Conservation (phyloP, 2,888 invertebrate genomes). For the Sialis lutaria region DNA sequence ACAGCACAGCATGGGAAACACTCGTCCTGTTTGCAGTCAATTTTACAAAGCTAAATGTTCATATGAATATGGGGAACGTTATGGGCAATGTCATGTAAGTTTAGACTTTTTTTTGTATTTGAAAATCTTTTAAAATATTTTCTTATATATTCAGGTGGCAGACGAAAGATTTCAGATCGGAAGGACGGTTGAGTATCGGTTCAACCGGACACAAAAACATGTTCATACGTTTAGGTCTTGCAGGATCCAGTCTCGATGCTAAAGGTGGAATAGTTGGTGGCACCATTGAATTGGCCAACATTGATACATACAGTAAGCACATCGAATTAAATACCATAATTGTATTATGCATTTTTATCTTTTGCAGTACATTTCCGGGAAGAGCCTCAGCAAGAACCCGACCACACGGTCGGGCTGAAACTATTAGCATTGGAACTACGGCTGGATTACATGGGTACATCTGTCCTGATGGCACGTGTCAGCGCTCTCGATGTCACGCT, state of each 20-base stretch:
- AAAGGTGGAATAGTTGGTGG: conserved; percentile 97
- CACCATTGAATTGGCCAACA: conserved; percentile 75
- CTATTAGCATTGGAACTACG: conserved; percentile 76
- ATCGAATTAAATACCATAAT: not conserved
- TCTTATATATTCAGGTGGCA: conserved; percentile 50
- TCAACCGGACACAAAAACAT: conserved; percentile 89
- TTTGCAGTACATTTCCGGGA: conserved; percentile 67
- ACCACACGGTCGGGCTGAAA: conserved; percentile 67
- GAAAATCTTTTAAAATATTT: not conserved
- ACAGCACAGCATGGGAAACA: conserved; percentile 82
- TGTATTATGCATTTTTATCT: conserved; percentile 2
- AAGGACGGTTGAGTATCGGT: conserved; percentile 82
- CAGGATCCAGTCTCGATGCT: conserved; percentile 82
- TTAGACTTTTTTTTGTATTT: conserved; percentile 8
- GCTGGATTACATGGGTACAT: conserved; percentile 97
- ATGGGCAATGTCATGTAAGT: conserved; percentile 90
- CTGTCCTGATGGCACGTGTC: conserved; percentile 79
- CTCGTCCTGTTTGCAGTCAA: conserved; percentile 90
- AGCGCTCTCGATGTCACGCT: conserved; percentile 65
- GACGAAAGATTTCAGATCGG: conserved; percentile 79
- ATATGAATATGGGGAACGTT: conserved; percentile 99
- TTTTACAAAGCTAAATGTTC: conserved; percentile 88
- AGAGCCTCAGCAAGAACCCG: conserved; percentile 77
- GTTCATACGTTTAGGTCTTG: conserved; percentile 74
- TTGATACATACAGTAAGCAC: conserved; percentile 61